Percentiles rank a stretch among this genome's conserved stretches.
Conservation (phyloP, 1,140 invertebrate species). For the Habropoda laboriosa region DNA sequence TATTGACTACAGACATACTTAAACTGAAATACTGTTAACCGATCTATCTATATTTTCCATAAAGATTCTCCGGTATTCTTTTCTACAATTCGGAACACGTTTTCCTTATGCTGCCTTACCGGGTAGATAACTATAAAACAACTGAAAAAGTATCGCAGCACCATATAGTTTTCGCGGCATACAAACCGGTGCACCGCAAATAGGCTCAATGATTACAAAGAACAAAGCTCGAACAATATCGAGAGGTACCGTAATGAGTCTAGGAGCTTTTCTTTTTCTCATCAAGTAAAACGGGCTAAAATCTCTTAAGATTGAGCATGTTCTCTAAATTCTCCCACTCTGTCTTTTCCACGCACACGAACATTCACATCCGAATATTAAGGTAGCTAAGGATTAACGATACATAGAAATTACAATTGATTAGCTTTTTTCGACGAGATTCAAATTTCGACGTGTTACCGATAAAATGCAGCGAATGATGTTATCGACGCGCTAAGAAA, state of each 20-base stretch:
- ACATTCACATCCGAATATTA: neutral
- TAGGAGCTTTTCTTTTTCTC: constrained; percentile 14
- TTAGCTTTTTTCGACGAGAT: constrained; percentile 36
- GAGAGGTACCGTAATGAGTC: constrained; percentile 45
- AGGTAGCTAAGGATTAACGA: constrained; percentile 13
- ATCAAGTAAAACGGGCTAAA: constrained; percentile 32
- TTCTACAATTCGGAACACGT: constrained; percentile 27
- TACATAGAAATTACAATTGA: constrained; percentile 40
- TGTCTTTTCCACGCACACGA: neutral
- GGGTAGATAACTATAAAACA: constrained; percentile 50
- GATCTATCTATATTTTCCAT: constrained; percentile 33
- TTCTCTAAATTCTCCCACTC: constrained; percentile 2
- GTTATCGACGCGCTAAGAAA: neutral
- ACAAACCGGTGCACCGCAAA: constrained; percentile 25
- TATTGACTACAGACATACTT: constrained; percentile 59
- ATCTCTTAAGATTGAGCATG: constrained; percentile 52
- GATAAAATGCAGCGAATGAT: constrained; percentile 52
- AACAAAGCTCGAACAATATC: constrained; percentile 42
- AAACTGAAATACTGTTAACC: constrained; percentile 54
- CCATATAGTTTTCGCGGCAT: constrained; percentile 47
- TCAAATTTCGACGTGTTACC: constrained; percentile 18
- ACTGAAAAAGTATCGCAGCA: constrained; percentile 62
- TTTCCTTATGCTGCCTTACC: constrained; percentile 18
- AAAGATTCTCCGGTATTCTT: constrained; percentile 3
- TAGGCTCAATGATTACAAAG: constrained; percentile 55